Evolutionary conservation across 2,113 vertebrate species (phyloP).

Genomic region (Trichechus manatus): DNA sequence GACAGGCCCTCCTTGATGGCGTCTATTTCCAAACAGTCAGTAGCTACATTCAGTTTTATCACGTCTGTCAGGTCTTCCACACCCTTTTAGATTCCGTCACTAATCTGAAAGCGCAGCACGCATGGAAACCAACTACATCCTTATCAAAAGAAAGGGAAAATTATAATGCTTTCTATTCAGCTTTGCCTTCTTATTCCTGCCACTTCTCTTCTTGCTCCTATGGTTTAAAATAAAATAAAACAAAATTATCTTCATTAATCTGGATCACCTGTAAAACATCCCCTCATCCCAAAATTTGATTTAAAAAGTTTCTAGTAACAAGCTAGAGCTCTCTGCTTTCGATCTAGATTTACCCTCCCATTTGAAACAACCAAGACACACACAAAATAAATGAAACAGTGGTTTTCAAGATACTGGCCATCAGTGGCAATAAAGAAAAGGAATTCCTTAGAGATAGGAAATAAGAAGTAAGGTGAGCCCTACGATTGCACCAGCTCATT

Average conservation of each 20-base stretch:
- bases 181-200: not conserved
- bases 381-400: not conserved
- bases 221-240: slow-evolving; percentile 48
- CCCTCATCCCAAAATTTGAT: not conserved
- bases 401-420: not conserved
- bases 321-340: not conserved
- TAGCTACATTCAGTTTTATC: not conserved
- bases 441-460: not conserved
- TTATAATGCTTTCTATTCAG: not conserved
- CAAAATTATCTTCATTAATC: not conserved
- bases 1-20: not conserved
- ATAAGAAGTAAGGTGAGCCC: not conserved
- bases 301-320: not conserved
- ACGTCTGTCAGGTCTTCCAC: not conserved
- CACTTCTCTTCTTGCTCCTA: not conserved
- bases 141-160: not conserved
- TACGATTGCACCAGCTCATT: not conserved
- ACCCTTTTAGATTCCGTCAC: not conserved
- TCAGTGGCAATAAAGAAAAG: not conserved
- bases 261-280: not conserved
- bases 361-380: not conserved
- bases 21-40: not conserved
- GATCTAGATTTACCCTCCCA: not conserved
- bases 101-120: not conserved
- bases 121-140: not conserved